Evolutionary conservation across 2,797 vertebrate species (phyloP), one percentile per base, ranked within the genome.

Genomic region (Clarias pachynema): DNA sequence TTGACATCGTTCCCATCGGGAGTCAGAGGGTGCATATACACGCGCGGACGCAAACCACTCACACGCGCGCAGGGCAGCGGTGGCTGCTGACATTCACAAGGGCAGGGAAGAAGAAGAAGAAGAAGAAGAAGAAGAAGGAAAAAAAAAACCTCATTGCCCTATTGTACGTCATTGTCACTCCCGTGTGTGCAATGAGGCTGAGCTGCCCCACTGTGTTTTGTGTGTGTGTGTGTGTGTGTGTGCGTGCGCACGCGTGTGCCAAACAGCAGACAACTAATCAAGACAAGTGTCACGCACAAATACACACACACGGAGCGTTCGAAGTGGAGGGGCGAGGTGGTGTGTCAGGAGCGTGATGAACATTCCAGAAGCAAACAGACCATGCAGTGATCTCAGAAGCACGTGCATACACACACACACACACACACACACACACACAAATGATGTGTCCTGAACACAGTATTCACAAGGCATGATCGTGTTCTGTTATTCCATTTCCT

Each of bases 341-440:
- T 81, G 90, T 84, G 84, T 91, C 84, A 91, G 90, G 92, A 93
- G 93, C 90, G 90, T 89, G 89, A 94, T 92, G 92, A 92, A 91
- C 91, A 91, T 93, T 91, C 92, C 81, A 91, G 92, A 92, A 94
- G 90, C 93, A 91, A 92, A 91, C 92, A 93, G 91, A 93, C 93
- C 92, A 93, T 90, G 90, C 92, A 92, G 92, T 90, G 93, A 93
- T 93, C 91, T 40, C 31, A 56, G 26, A 59, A 8, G n/a, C 49
- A 34, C 16, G 20, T 6, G 2, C 8, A 15, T 0, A 49, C 70
- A n/a, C 34, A 14, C 57, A 63, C 14, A 26, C 77, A 44, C 31
- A 26, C 29, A 78, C 29, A 59, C 74, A 59, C 53, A 75, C 74
- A 78, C 29, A 2, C 2, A 73, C 53, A 44, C 14, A 73, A 73